These are phyloP conservation scores for Coreius guichenoti DNA, from an alignment of 2,797 vertebrate species.

Conservation along the genomic window DNA sequence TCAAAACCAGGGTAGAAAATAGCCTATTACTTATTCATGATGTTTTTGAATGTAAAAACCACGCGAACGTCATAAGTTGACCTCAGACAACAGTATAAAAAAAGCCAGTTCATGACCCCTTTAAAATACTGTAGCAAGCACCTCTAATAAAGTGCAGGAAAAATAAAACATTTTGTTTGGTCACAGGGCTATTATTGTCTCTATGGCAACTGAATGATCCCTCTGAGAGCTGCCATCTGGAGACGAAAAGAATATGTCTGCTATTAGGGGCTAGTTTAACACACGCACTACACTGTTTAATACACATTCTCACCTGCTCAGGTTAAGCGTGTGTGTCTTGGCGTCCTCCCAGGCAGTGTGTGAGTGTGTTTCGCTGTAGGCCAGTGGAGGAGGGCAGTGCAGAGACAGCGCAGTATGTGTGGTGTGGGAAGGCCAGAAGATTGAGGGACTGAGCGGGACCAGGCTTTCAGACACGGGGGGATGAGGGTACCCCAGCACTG, in stretches of 20 bases:
- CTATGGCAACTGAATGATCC: not conserved
- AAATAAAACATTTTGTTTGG: not conserved
- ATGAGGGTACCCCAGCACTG: conserved; percentile 79
- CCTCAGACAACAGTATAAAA: too few relatives aligned
- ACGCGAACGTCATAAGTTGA: too few relatives aligned
- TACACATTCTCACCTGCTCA: conserved; percentile 78
- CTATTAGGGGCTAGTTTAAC: not conserved
- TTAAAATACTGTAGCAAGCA: not conserved
- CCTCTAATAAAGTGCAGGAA: not conserved
- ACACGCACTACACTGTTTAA: not conserved
- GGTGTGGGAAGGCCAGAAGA: conserved; percentile 82
- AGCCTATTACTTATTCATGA: too few relatives aligned
- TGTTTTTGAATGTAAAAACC: too few relatives aligned
- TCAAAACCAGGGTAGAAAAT: too few relatives aligned
- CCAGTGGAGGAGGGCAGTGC: conserved; percentile 84
- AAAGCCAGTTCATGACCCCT: too few relatives aligned
- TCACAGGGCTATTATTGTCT: not conserved
- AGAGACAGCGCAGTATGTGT: conserved; percentile 79
- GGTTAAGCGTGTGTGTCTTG: conserved; percentile 70
- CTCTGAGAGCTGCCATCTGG: not conserved
- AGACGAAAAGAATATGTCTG: not conserved
- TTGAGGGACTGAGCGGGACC: conserved; percentile 74
- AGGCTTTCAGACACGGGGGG: conserved; percentile 75
- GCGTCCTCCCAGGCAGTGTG: conserved; percentile 84
- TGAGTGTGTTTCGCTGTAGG: conserved; percentile 81